Percentiles rank a stretch among this genome's conserved stretches.
phyloP scores from a whole-genome alignment of 2,888 invertebrate species.

The Dorcus hopei region DNA sequence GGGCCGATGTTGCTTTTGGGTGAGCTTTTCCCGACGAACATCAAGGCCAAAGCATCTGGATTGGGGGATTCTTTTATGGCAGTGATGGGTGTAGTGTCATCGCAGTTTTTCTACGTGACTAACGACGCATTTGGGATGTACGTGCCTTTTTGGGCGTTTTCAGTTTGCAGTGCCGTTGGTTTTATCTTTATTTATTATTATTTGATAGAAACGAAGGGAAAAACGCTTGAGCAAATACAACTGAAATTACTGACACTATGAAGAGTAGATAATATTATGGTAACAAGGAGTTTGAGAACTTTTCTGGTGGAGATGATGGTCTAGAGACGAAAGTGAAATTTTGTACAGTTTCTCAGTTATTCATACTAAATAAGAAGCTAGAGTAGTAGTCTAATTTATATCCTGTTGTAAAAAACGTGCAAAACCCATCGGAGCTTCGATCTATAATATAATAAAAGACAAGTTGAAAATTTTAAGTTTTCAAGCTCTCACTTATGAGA shows the following conservation, averaged over 20 bases:
- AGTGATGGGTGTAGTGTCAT: conserved; percentile 49
- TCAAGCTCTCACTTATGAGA: too few species aligned
- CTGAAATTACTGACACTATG: conserved; percentile 35
- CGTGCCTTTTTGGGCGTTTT: conserved; percentile 64
- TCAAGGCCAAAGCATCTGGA: conserved; percentile 56
- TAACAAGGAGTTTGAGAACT: too few species aligned
- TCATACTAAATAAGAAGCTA: too few species aligned
- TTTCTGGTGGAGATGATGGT: too few species aligned
- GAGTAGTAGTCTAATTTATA: too few species aligned
- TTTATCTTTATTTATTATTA: conserved; percentile 57
- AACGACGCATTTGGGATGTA: conserved; percentile 57
- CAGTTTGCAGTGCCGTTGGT: conserved; percentile 58
- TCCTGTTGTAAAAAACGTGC: too few species aligned
- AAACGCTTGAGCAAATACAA: conserved; percentile 66
- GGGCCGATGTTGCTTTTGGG: conserved; percentile 53
- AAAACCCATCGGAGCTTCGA: too few species aligned
- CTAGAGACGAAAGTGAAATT: too few species aligned
- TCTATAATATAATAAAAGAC: too few species aligned
- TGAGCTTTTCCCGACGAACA: conserved; percentile 56
- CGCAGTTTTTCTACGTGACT: conserved; percentile 53
- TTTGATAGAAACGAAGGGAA: conserved; percentile 69
- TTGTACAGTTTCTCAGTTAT: too few species aligned
- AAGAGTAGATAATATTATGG: too few species aligned
- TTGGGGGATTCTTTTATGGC: conserved; percentile 55
- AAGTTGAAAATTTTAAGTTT: too few species aligned